These are phyloP conservation scores for Barbus barbus DNA, from an alignment of 2,113 vertebrate species.

Conservation along the genomic window DNA sequence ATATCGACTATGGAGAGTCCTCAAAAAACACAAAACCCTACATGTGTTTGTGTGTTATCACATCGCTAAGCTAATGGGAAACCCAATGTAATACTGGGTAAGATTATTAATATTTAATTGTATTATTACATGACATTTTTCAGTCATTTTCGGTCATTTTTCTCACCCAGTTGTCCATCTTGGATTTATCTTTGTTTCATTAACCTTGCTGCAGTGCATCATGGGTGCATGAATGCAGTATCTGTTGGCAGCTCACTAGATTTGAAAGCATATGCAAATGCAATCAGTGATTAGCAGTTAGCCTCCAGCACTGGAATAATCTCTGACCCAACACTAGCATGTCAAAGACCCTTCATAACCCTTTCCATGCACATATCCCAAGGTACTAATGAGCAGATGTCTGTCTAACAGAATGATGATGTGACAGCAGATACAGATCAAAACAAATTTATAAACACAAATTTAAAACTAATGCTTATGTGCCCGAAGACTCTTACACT, in stretches of 20 bases:
- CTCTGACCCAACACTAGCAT: slow-evolving; percentile 66
- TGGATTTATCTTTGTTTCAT: background rate
- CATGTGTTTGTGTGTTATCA: too few species aligned
- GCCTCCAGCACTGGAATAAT: slow-evolving; percentile 64
- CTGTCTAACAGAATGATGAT: background rate
- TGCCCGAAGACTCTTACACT: too few species aligned
- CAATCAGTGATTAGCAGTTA: slow-evolving; percentile 61
- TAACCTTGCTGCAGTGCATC: background rate
- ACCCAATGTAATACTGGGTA: too few species aligned
- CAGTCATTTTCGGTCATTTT: background rate
- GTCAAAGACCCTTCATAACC: slow-evolving; percentile 1
- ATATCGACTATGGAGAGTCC: too few species aligned
- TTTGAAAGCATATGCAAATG: slow-evolving; percentile 63
- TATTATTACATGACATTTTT: background rate
- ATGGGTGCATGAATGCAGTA: background rate
- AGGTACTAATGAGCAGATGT: slow-evolving; percentile 15
- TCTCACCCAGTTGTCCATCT: background rate
- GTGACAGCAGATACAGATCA: background rate
- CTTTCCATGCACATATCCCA: slow-evolving; percentile 5
- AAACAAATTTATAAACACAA: background rate
- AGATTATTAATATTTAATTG: background rate
- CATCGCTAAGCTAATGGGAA: too few species aligned
- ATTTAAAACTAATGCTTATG: background rate
- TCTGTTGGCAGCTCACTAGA: background rate
- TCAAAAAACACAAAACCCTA: too few species aligned